Evolutionary conservation across 2,888 invertebrate species (phyloP), one percentile per base, ranked within the genome.

Genomic region (Aspidapion aeneum): DNA sequence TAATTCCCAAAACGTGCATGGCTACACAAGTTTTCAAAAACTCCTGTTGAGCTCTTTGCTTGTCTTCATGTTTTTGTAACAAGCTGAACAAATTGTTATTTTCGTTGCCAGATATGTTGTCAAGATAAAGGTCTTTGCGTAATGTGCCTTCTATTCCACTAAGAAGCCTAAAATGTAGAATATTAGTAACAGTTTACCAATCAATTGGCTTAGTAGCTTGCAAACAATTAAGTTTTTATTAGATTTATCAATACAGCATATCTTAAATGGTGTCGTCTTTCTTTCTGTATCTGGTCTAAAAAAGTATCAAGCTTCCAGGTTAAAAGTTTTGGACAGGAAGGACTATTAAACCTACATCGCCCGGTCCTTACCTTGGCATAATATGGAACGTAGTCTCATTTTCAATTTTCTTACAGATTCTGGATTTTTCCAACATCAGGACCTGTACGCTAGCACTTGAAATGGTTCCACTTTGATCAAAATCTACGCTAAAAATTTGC

Each of bases 401-500:
- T 64, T 91, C 90, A 0, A 85, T 82, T 56, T 87, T 84, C 18
- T 92, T 82, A 1, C 66, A 68, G 61, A 93, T 87, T 62, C 93
- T 81, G 21, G 86, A 86, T 70, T 88, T 87, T 77, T 97, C 97
- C 57, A 95, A 85, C 74, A 97, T 82, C 65, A 96, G 80, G 16
- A 90, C 80, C 84, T 97, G 96, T 22, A 96, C 84, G 1, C 94
- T 94, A 0, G 94, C 94, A 0, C 95, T 94, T 1, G 92, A 92
- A 61, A 97, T 87, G 70, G 91, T 89, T 21, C 96, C 96, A 55
- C 92, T 90, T 74, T 96, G 94, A 81, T 98, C 97, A 79, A 96
- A 96, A 79, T 98, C 97, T 70, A 98, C 80, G 61, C 94, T 94
- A 70, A 95, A 89, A n/a, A 97, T 85, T 72, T 95, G 94, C 1